phyloP scores from a whole-genome alignment of 2,888 invertebrate genomes.

The Ischnura elegans region DNA sequence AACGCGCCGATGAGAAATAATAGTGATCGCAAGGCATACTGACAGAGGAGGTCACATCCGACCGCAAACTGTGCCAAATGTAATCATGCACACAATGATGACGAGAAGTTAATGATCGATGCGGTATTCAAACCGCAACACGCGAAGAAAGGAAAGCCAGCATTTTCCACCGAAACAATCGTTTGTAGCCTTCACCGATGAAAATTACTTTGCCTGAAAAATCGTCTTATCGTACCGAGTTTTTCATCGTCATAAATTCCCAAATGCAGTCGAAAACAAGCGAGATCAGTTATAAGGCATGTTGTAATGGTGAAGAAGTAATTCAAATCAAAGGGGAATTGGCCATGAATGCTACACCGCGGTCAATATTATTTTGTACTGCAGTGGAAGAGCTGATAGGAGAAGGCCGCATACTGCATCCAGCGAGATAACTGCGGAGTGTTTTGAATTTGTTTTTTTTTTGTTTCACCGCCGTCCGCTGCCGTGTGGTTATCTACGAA shows the following conservation, averaged over 20 bases:
- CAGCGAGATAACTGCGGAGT: neutral
- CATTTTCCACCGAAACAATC: neutral
- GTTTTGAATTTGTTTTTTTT: neutral
- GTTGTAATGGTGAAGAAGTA: no score
- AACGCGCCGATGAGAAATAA: neutral
- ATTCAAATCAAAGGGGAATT: neutral
- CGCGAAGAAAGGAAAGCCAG: no score
- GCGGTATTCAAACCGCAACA: neutral
- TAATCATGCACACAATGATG: neutral
- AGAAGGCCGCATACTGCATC: neutral
- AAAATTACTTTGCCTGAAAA: neutral
- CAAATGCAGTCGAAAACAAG: neutral
- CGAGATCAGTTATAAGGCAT: neutral
- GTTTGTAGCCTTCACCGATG: neutral
- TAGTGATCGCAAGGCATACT: neutral
- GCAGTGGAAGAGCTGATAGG: constrained; percentile 28
- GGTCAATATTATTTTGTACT: neutral
- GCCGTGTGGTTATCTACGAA: neutral
- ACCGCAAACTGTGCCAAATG: neutral
- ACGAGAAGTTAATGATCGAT: neutral
- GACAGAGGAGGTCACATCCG: neutral
- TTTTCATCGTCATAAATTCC: no score
- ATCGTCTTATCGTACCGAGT: no score
- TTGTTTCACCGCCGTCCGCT: neutral
- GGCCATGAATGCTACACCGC: neutral